Percentiles rank a stretch among this genome's conserved stretches.
Evolutionary conservation across 2,113 vertebrate species (phyloP).

Genomic region (Donacobius atricapilla): DNA sequence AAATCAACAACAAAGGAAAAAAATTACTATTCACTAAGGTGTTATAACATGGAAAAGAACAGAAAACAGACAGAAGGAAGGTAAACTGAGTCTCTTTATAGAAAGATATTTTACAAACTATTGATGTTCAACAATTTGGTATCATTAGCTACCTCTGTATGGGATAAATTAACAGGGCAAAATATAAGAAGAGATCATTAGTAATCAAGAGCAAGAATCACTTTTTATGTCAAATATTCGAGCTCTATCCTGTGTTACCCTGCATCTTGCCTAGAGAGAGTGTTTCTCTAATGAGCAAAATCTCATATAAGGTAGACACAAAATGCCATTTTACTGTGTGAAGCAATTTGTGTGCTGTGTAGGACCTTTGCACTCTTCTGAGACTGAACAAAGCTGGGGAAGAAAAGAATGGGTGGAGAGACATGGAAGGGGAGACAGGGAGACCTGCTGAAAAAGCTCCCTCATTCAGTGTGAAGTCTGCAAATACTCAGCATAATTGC

Average conservation of each 20-base stretch:
- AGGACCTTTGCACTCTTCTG: background rate
- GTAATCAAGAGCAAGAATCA: background rate
- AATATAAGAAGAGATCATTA: background rate
- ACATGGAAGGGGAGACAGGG: fast-evolving
- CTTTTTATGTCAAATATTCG: background rate
- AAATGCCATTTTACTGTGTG: background rate
- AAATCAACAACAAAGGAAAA: background rate
- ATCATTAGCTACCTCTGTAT: background rate
- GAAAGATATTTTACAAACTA: background rate
- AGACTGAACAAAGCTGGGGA: background rate
- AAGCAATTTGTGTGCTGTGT: background rate
- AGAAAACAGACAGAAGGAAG: background rate
- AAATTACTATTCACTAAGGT: background rate
- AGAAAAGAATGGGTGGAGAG: background rate
- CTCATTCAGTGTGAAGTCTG: background rate
- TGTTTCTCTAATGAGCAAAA: background rate
- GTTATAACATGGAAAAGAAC: background rate
- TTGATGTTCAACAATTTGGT: background rate
- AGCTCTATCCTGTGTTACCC: background rate
- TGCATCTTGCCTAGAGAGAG: background rate
- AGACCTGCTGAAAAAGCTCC: background rate
- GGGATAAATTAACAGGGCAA: background rate
- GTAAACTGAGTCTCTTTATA: background rate
- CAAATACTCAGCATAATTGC: background rate
- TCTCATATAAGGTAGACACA: background rate